These are phyloP conservation scores for Andricus curvator DNA, from an alignment of 2,888 invertebrate species.

Conservation along the genomic window DNA sequence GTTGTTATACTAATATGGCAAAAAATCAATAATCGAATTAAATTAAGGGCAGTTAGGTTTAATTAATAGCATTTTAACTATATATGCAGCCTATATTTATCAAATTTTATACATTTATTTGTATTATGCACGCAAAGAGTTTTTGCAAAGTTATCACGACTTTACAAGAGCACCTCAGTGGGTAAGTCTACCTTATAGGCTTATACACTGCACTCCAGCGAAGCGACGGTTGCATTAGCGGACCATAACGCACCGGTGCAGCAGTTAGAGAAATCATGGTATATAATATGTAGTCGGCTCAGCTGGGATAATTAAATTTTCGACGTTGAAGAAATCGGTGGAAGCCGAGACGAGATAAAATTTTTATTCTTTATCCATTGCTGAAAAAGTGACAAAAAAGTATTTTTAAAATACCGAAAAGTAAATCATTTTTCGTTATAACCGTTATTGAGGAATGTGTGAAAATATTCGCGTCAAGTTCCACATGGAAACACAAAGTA, in stretches of 20 bases:
- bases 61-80: neutral
- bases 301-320: slow-evolving; percentile 70
- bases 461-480: no score
- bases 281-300: slow-evolving; percentile 43
- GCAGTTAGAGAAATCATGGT: slow-evolving; percentile 44
- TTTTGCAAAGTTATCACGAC: neutral
- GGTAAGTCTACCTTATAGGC: slow-evolving; percentile 39
- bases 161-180: neutral
- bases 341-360: neutral
- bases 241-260: slow-evolving; percentile 36
- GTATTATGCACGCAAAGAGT: neutral
- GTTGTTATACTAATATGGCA: neutral
- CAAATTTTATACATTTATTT: neutral
- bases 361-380: neutral
- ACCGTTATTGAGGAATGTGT: no score
- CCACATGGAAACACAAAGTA: no score
- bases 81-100: neutral
- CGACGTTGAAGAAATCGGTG: slow-evolving; percentile 58
- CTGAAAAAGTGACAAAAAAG: neutral
- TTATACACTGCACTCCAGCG: no score
- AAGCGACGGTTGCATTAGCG: no score
- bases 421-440: no score
- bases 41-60: neutral
- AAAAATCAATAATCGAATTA: neutral
- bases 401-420: neutral